phyloP scores from a whole-genome alignment of 2,888 invertebrate genomes.

The Trachelus iudaicus region DNA sequence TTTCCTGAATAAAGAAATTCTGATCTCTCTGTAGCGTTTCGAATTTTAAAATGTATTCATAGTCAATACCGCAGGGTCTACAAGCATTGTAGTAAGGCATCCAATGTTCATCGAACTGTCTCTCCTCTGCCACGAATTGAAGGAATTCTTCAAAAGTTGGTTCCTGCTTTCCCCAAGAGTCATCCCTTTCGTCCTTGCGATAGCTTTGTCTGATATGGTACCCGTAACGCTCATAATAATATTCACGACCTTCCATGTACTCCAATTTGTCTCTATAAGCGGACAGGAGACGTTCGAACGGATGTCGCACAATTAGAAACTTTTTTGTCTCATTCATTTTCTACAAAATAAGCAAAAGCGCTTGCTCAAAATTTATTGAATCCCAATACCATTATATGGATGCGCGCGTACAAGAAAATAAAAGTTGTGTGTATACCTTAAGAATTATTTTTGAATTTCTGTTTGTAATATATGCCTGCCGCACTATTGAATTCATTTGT shows the following conservation, averaged over 20 bases:
- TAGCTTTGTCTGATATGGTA: slow-evolving; percentile 54
- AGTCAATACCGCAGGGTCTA: slow-evolving; percentile 66
- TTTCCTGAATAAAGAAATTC: slow-evolving; percentile 51
- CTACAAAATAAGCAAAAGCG: slow-evolving; percentile 30
- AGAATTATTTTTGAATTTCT: slow-evolving; percentile 32
- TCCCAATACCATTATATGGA: background rate
- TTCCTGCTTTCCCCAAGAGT: slow-evolving; percentile 33
- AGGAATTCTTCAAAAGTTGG: slow-evolving; percentile 67
- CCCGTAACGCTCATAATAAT: slow-evolving; percentile 57
- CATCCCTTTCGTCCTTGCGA: slow-evolving; percentile 32
- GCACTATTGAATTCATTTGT: slow-evolving; percentile 50
- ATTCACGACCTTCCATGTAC: slow-evolving; percentile 49
- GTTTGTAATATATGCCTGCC: slow-evolving; percentile 46
- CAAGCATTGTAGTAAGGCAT: slow-evolving; percentile 64
- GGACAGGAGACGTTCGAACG: slow-evolving; percentile 68
- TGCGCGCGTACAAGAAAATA: background rate
- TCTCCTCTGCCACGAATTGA: slow-evolving; percentile 60
- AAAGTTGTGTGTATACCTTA: slow-evolving; percentile 25
- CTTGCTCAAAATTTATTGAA: background rate
- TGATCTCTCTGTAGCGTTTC: slow-evolving; percentile 66
- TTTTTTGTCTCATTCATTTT: slow-evolving; percentile 41
- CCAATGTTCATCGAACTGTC: slow-evolving; percentile 68
- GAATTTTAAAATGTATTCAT: slow-evolving; percentile 67
- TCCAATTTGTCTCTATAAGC: slow-evolving; percentile 69
- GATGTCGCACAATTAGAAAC: slow-evolving; percentile 67